Evolutionary conservation across 2,113 vertebrate species (phyloP).

Genomic region (Sinocyclocheilus rhinocerous): DNA sequence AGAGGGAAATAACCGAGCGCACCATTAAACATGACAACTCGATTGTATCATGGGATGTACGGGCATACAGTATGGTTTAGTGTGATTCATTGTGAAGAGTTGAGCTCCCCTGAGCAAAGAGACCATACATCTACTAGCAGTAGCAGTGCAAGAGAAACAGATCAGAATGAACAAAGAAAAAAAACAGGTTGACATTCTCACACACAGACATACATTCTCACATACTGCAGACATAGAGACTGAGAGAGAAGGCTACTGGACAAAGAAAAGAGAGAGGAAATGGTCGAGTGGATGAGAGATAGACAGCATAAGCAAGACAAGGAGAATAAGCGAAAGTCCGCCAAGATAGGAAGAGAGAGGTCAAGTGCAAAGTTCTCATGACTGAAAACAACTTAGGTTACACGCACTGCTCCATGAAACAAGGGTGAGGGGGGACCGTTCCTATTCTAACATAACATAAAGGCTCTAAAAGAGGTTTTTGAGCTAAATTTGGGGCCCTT

Average conservation of each 20-base stretch:
- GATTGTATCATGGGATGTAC: neutral
- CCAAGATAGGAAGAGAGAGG: constrained; percentile 12
- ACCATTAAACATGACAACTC: neutral
- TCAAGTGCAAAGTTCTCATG: constrained; percentile 40
- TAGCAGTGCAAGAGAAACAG: constrained; percentile 65
- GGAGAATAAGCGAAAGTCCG: neutral
- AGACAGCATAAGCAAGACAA: constrained; percentile 37
- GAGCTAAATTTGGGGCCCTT: neutral
- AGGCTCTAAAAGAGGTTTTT: neutral
- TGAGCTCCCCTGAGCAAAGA: constrained; percentile 75
- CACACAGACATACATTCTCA: constrained; percentile 48
- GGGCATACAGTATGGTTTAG: neutral
- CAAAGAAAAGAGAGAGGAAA: constrained; percentile 33
- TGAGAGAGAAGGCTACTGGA: neutral
- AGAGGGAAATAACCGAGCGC: neutral
- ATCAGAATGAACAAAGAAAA: constrained; percentile 50
- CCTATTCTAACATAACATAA: neutral
- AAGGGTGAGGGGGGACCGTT: constrained; percentile 48
- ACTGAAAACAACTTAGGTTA: constrained; percentile 57
- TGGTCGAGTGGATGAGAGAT: constrained; percentile 41
- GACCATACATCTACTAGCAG: constrained; percentile 70
- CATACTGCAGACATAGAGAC: constrained; percentile 37
- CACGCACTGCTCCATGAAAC: constrained; percentile 67
- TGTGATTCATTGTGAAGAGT: constrained; percentile 61
- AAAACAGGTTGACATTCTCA: constrained; percentile 44